Conservation (phyloP, 2,888 invertebrate species). For the Agrenia bidenticulata region DNA sequence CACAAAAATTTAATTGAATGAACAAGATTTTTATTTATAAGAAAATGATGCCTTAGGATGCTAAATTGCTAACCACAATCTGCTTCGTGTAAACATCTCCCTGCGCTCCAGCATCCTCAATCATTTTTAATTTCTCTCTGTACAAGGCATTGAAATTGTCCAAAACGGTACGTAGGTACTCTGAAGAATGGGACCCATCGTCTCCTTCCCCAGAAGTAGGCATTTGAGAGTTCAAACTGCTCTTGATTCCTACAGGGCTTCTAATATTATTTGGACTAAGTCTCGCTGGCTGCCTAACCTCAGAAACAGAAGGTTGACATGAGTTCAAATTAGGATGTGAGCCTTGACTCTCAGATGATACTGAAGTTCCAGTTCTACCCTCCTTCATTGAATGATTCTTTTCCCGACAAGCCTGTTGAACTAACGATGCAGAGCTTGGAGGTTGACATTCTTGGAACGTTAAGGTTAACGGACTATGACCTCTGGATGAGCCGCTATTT, state of each 20-base stretch:
- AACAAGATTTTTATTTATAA: not conserved
- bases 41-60: no score
- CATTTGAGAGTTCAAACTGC: not conserved
- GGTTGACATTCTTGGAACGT: not conserved
- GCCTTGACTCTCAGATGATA: no score
- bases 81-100: conserved; percentile 27
- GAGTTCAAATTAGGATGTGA: not conserved
- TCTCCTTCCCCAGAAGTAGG: not conserved
- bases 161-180: conserved; percentile 26
- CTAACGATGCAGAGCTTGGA: not conserved
- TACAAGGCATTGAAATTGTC: conserved; percentile 40
- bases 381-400: not conserved
- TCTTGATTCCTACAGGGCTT: not conserved
- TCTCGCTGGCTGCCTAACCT: not conserved
- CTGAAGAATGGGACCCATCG: conserved; percentile 20
- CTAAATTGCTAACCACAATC: conserved; percentile 27
- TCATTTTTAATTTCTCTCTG: conserved; percentile 35
- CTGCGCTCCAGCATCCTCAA: conserved; percentile 30
- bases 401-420: conserved; percentile 6
- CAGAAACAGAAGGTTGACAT: conserved; percentile 1
- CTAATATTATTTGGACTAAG: not conserved
- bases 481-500: conserved; percentile 30
- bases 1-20: conserved; percentile 1
- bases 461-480: conserved; percentile 26
- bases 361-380: not conserved